A percentile compares a stretch with the other conserved stretches of the same genome.
These are phyloP conservation scores for Procavia capensis DNA, from an alignment of 2,113 vertebrate species.

Conservation along the genomic window DNA sequence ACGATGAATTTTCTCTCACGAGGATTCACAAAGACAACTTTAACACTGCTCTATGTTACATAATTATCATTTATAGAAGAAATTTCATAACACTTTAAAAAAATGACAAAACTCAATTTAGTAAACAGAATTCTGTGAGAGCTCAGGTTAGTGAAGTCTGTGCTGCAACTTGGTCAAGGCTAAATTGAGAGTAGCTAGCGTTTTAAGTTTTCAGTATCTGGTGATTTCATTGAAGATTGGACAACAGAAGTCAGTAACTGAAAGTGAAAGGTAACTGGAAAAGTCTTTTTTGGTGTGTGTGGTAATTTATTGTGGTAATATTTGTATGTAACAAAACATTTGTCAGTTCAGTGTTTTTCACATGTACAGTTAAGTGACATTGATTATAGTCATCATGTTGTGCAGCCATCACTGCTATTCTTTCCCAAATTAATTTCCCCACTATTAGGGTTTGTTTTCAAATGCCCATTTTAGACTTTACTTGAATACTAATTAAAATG, in stretches of 20 bases:
- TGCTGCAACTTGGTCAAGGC: not conserved
- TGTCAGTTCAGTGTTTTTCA: too few relatives aligned
- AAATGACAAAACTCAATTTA: not conserved
- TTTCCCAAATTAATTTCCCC: too few relatives aligned
- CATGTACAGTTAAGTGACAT: too few relatives aligned
- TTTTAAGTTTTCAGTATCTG: not conserved
- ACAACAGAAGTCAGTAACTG: not conserved
- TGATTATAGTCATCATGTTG: too few relatives aligned
- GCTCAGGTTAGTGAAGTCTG: not conserved
- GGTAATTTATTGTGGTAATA: too few relatives aligned
- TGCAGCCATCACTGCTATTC: too few relatives aligned
- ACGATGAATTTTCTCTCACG: not conserved
- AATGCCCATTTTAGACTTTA: not conserved
- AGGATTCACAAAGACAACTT: not conserved
- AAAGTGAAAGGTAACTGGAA: not conserved
- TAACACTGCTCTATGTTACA: not conserved
- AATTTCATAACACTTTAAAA: slow-evolving; percentile 34
- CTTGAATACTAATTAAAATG: not conserved
- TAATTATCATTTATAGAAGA: not conserved
- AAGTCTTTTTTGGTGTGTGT: not conserved
- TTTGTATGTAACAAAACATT: too few relatives aligned
- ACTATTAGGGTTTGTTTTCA: not conserved
- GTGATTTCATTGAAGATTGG: not conserved
- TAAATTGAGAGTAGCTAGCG: not conserved
- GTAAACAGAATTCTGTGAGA: not conserved